Conservation (phyloP, 2,113 vertebrate species). For the Pseudopipra pipra region DNA sequence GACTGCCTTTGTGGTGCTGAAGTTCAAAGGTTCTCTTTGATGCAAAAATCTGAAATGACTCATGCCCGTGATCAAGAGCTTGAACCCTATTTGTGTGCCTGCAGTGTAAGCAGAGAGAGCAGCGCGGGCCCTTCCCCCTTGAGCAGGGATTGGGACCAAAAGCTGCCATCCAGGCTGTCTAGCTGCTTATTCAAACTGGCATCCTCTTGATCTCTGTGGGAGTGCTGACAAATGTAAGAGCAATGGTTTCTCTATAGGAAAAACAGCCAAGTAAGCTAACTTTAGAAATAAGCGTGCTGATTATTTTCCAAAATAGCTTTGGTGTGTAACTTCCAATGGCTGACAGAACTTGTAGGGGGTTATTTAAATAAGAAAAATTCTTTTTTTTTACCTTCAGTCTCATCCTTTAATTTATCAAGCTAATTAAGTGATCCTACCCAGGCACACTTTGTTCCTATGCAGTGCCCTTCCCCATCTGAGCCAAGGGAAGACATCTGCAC, state of each 20-base stretch:
- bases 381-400: neutral
- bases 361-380: neutral
- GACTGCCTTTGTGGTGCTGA: neutral
- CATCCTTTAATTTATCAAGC: neutral
- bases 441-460: neutral
- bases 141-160: neutral
- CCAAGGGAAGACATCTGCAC: neutral
- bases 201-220: neutral
- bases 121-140: neutral
- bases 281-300: neutral
- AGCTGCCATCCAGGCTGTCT: neutral
- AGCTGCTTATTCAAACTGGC: neutral
- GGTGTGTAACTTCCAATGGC: neutral
- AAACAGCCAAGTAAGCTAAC: neutral
- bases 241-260: neutral
- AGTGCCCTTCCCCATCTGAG: neutral
- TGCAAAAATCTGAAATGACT: neutral
- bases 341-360: neutral
- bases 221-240: neutral
- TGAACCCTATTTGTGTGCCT: accelerated
- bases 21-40: conserved; percentile 9
- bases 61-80: neutral
- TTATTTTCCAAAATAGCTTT: conserved; percentile 19
- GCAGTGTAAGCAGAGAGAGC: neutral
- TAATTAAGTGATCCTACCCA: neutral